Base-by-base conservation (phyloP, 2,113 vertebrate species). In the Gymnogyps californianus region DNA sequence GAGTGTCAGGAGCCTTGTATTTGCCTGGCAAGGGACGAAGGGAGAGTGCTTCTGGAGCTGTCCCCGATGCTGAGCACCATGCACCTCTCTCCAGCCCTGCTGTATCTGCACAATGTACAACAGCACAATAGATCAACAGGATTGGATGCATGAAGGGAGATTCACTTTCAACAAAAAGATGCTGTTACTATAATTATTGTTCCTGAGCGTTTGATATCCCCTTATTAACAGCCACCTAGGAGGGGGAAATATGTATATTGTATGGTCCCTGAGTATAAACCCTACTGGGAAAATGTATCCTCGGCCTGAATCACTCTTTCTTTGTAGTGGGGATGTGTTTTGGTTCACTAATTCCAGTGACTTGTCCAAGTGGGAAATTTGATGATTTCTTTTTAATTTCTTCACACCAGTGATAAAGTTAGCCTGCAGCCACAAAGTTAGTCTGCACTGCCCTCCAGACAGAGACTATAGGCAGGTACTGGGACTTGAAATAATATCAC, bases 401-500 rank as follows among this genome's bases (percentile, higher is more conserved):
- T 93, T 80, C 71, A 55, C 62, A 86, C 54, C 79, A 80, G 44
- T 87, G 87, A 95, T 87, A 94, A 97, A 95, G n/a, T 82, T 71
- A 87, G n/a, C 36, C 66, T 70, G 44, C 64, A 91, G 64, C 69
- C 79, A 72, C 16, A 87, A 38, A 38, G 38, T 38, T 38, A 38
- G 57, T 55, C 52, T 83, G 81, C 55, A 59, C 44, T 77, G 72
- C 72, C 18, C 9, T 91, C 19, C 49, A 89, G 76, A 76, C 44
- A 93, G 80, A 96, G 55, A 71, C 58, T 95, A 34, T 25, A 77
- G 77, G 92, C 82, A 96, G 93, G 91, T 97, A 95, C 72, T 85
- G 83, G 72, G 86, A 92, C 83, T 88, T 93, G 62, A 86, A 97
- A 92, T 93, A 96, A 91, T 84, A 96, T 87, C 84, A 87, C 3